A percentile compares a stretch with the other conserved stretches of the same genome.
Conservation (phyloP, 1,140 invertebrate species). For the Trichoplusia ni region DNA sequence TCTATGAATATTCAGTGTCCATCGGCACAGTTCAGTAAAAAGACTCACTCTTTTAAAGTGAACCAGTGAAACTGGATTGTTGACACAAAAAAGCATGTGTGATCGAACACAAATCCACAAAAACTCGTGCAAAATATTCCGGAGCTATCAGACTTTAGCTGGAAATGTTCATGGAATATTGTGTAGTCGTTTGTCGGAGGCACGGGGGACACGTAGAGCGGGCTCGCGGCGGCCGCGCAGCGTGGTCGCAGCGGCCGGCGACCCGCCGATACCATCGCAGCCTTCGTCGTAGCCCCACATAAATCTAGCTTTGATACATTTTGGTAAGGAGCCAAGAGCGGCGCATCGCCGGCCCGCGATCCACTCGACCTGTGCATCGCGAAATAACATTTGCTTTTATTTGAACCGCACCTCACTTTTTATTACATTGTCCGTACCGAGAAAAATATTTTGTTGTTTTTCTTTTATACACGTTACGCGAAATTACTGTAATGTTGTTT, state of each 20-base stretch:
- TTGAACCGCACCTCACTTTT: constrained; percentile 31
- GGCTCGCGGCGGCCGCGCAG: neutral
- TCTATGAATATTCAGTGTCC: too few species aligned
- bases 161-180: constrained; percentile 7
- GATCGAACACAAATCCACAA: neutral
- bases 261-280: constrained; percentile 70
- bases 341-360: constrained; percentile 42
- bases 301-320: constrained; percentile 80
- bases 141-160: neutral
- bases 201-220: neutral
- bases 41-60: neutral
- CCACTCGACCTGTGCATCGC: constrained; percentile 35
- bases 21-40: too few species aligned
- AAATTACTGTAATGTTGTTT: constrained; percentile 3
- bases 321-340: constrained; percentile 75
- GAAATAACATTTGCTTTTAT: constrained; percentile 47
- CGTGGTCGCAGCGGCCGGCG: constrained; percentile 22
- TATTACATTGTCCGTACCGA: constrained; percentile 8
- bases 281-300: constrained; percentile 70
- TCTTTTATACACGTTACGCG: neutral
- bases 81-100: neutral
- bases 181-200: neutral
- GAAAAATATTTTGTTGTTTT: constrained; percentile 16
- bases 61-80: neutral
- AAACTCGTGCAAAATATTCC: constrained; percentile 6